Conservation (phyloP, 2,113 vertebrate species). For the Atlantisia rogersi region DNA sequence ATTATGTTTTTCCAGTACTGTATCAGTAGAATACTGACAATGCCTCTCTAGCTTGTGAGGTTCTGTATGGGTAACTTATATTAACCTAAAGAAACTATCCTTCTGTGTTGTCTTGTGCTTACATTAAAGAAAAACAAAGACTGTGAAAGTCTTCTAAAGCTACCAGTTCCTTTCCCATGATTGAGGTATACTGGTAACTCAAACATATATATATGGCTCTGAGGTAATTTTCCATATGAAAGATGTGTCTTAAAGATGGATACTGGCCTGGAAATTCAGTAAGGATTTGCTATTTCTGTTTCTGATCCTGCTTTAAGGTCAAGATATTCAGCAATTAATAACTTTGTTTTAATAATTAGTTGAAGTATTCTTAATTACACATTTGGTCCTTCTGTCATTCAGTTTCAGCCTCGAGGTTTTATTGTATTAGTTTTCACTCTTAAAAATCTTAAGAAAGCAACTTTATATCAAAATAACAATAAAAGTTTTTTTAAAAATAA, state of each 20-base stretch:
- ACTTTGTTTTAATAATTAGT: background rate
- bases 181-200: background rate
- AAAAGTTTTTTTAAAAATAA: background rate
- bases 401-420: background rate
- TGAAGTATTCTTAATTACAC: background rate
- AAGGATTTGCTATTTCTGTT: background rate
- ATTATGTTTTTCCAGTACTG: background rate
- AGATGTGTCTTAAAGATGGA: background rate
- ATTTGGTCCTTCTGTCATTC: background rate
- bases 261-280: background rate
- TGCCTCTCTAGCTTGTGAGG: background rate
- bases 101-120: background rate
- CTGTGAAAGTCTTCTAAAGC: background rate
- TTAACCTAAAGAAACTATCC: background rate
- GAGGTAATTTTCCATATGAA: background rate
- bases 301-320: background rate
- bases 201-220: background rate
- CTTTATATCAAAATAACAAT: background rate
- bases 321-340: background rate
- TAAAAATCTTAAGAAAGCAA: background rate
- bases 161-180: background rate
- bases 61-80: background rate
- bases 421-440: background rate
- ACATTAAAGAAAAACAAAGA: background rate
- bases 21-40: background rate